Conservation (phyloP, 2,888 invertebrate species). For the Seira sanloemensis region DNA sequence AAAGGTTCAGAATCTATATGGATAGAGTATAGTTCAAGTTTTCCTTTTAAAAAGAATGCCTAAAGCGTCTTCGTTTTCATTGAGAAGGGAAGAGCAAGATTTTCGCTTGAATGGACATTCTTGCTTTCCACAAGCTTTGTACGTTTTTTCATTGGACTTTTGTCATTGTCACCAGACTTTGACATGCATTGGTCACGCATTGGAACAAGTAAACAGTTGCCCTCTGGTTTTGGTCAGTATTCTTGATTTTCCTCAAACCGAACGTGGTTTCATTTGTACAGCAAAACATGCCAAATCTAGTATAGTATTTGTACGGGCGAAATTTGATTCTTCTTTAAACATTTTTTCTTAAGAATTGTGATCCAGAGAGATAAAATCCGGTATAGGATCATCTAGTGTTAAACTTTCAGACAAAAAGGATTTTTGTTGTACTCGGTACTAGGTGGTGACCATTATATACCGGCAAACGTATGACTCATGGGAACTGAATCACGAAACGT, state of each 20-base stretch:
- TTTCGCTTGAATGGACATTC: not conserved
- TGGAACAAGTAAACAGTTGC: not conserved
- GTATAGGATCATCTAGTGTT: not conserved
- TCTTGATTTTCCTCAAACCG: not conserved
- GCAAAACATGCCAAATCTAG: not conserved
- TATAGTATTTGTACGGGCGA: no score
- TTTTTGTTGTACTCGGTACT: not conserved
- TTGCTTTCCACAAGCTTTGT: not conserved
- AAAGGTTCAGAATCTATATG: not conserved
- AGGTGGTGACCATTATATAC: not conserved
- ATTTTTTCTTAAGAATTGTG: constrained; percentile 5
- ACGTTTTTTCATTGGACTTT: not conserved
- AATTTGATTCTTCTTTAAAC: not conserved
- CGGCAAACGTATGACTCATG: not conserved
- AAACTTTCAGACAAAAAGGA: not conserved
- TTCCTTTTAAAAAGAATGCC: not conserved
- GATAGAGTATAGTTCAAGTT: not conserved
- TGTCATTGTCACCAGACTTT: not conserved
- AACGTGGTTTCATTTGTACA: not conserved
- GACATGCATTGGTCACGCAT: not conserved
- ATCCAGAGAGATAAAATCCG: constrained; percentile 14
- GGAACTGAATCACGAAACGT: not conserved
- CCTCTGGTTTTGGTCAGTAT: not conserved
- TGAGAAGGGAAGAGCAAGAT: not conserved
- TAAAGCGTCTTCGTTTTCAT: not conserved